Conservation (phyloP, 92 coral and sea anemone genomes). For the Palythoa heliodiscus region DNA sequence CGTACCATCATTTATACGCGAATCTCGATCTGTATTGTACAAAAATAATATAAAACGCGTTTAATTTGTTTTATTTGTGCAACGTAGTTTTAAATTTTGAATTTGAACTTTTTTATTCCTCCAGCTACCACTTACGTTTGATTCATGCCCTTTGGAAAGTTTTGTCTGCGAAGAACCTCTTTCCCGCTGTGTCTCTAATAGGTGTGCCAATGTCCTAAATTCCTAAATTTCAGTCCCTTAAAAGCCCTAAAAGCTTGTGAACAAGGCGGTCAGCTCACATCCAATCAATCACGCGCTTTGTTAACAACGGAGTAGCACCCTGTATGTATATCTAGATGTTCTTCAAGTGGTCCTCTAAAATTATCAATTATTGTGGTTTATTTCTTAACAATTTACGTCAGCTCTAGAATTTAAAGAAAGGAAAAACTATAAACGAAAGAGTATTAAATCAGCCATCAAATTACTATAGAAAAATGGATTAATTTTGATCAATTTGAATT, state of each 20-base stretch:
- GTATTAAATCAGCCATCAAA: background rate
- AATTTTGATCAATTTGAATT: background rate
- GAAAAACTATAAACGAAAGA: background rate
- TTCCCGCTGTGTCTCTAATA: slow-evolving; percentile 7
- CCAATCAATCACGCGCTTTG: no score
- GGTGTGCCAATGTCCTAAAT: background rate
- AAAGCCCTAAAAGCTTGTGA: background rate
- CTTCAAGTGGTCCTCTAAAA: no score
- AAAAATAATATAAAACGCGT: background rate
- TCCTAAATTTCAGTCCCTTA: background rate
- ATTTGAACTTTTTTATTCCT: background rate
- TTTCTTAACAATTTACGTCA: background rate
- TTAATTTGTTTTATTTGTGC: no score
- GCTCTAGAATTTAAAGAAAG: background rate
- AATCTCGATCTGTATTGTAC: background rate
- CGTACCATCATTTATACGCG: background rate
- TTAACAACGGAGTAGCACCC: no score
- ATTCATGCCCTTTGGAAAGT: slow-evolving; percentile 11
- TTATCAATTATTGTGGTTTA: background rate
- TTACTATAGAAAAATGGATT: background rate
- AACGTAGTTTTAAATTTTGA: no score
- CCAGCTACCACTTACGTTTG: background rate
- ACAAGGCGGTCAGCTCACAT: no score
- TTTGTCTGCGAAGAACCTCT: slow-evolving; percentile 11
- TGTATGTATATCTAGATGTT: no score